Conservation (phyloP, 2,888 invertebrate genomes). For the Leptopilina syphax region DNA sequence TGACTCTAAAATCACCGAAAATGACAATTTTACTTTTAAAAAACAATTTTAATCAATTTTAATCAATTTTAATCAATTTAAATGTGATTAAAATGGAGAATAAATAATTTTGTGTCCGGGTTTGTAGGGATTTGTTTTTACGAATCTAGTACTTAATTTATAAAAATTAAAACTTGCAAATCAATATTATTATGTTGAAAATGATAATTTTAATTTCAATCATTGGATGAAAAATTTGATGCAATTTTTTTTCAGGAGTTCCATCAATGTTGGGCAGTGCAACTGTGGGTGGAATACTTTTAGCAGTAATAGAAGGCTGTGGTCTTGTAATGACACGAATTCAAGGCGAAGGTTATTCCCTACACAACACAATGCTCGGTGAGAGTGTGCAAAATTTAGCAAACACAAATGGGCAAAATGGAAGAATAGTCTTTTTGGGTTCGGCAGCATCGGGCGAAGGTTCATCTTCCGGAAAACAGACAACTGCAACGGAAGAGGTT, state of each 20-base stretch:
- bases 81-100: too few species aligned
- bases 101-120: too few species aligned
- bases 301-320: conserved; percentile 97
- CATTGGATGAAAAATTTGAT: neutral
- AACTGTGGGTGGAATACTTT: conserved; percentile 92
- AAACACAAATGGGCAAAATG: neutral
- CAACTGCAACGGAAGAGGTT: conserved; percentile 21
- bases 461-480: conserved; percentile 15
- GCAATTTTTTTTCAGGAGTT: conserved; percentile 15
- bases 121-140: too few species aligned
- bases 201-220: too few species aligned
- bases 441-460: conserved; percentile 1
- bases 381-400: conserved; percentile 26
- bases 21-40: too few species aligned
- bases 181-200: too few species aligned
- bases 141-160: too few species aligned
- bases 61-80: too few species aligned
- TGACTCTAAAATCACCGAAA: too few species aligned
- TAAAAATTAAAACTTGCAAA: too few species aligned
- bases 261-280: conserved; percentile 95
- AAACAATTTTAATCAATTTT: too few species aligned
- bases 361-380: conserved; percentile 17
- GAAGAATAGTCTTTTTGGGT: conserved; percentile 31
- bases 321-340: conserved; percentile 94
- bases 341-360: conserved; percentile 82